Evolutionary conservation across 2,113 vertebrate species (phyloP).

Genomic region (Zosterops hypoxanthus): DNA sequence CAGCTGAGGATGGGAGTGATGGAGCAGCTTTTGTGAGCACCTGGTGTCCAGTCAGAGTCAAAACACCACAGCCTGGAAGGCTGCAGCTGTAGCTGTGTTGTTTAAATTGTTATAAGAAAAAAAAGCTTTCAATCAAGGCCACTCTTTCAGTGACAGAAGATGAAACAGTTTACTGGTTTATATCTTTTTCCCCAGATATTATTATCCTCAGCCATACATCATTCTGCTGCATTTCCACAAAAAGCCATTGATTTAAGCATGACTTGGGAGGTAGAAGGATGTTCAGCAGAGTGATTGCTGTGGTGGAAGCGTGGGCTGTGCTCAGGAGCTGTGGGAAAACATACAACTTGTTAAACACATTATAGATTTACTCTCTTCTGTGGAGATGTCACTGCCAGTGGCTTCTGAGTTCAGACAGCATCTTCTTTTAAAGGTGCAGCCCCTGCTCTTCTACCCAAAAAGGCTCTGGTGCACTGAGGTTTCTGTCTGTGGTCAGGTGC

Average conservation of each 20-base stretch:
- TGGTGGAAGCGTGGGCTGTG: not conserved
- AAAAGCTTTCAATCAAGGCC: not conserved
- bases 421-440: not conserved
- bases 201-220: not conserved
- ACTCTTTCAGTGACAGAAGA: not conserved
- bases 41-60: not conserved
- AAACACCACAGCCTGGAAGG: not conserved
- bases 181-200: not conserved
- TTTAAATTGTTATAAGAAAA: not conserved
- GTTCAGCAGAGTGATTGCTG: not conserved
- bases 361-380: not conserved
- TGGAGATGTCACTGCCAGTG: not conserved
- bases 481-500: not conserved
- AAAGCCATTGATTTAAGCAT: not conserved
- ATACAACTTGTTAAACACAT: not conserved
- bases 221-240: not conserved
- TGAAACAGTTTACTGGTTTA: not conserved
- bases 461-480: not conserved
- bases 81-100: not conserved
- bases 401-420: not conserved
- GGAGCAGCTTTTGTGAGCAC: not conserved
- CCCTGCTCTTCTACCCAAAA: not conserved
- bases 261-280: not conserved
- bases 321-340: not conserved
- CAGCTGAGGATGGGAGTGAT: not conserved